phyloP scores from a whole-genome alignment of 1,140 invertebrate species.

The Cyphomyrmex costatus region DNA sequence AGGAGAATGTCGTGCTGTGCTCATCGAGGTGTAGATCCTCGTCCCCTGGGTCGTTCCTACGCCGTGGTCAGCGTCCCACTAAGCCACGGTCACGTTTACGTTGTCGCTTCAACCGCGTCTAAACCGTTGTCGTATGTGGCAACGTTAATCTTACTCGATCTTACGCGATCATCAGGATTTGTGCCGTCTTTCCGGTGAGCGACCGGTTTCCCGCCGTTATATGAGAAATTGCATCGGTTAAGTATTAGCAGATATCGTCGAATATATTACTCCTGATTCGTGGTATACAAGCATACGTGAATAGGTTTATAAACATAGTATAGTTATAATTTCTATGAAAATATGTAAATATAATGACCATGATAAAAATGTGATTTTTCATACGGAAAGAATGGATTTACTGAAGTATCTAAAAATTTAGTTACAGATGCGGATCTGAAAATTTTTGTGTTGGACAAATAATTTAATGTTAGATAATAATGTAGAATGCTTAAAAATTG shows the following conservation, averaged over 20 bases:
- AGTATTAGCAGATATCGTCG: not conserved
- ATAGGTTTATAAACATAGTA: not conserved
- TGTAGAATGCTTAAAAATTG: too few species aligned
- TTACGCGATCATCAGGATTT: slow-evolving; percentile 60
- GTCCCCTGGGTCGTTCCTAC: slow-evolving; percentile 85
- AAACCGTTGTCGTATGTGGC: slow-evolving; percentile 77
- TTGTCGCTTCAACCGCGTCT: slow-evolving; percentile 76
- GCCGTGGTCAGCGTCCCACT: slow-evolving; percentile 85
- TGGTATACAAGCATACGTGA: not conserved
- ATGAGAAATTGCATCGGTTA: slow-evolving; percentile 10
- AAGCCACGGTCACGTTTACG: slow-evolving; percentile 83
- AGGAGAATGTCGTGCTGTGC: slow-evolving; percentile 85
- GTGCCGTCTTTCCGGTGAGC: slow-evolving; percentile 51
- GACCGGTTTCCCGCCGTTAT: slow-evolving; percentile 23
- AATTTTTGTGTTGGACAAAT: too few species aligned
- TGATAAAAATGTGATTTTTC: not conserved
- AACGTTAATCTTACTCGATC: slow-evolving; percentile 72
- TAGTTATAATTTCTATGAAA: not conserved
- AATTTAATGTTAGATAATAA: too few species aligned
- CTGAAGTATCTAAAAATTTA: too few species aligned
- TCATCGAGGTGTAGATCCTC: slow-evolving; percentile 87
- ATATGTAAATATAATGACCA: not conserved
- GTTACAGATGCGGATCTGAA: too few species aligned
- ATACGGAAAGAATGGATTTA: too few species aligned
- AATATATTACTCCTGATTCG: not conserved